phyloP scores from a whole-genome alignment of 2,113 vertebrate species.

The Alligator sinensis region DNA sequence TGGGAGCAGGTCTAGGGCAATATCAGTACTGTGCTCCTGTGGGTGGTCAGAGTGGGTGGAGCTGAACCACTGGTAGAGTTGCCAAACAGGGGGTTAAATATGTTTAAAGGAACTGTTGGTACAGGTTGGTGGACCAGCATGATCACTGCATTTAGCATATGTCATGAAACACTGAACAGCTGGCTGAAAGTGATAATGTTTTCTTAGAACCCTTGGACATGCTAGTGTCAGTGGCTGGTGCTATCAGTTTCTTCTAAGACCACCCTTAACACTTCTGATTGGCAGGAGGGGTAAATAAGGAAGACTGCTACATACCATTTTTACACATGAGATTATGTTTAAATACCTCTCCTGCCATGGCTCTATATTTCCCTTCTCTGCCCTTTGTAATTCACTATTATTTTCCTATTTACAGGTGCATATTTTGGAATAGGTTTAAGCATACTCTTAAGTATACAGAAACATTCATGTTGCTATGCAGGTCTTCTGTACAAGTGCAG shows the following conservation, averaged over 20 bases:
- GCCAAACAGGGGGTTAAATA: background rate
- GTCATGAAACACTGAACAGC: background rate
- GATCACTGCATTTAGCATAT: background rate
- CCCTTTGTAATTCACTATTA: background rate
- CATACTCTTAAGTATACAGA: background rate
- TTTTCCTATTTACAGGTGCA: background rate
- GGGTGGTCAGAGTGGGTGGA: background rate
- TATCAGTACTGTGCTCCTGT: background rate
- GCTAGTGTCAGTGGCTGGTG: background rate
- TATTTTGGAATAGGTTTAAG: background rate
- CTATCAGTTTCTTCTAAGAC: background rate
- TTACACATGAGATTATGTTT: background rate
- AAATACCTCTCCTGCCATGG: background rate
- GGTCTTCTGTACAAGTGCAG: too few relatives aligned
- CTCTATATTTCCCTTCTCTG: background rate
- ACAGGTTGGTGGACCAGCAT: background rate
- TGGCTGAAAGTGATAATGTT: background rate
- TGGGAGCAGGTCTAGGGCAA: fast-evolving
- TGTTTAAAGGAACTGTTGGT: background rate
- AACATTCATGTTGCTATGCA: background rate
- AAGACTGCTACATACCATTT: background rate
- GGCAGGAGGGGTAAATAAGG: background rate
- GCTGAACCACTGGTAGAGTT: background rate
- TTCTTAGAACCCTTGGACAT: background rate
- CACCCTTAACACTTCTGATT: background rate